Base-by-base conservation (phyloP, 1,140 invertebrate species). In the Uloborus diversus region DNA sequence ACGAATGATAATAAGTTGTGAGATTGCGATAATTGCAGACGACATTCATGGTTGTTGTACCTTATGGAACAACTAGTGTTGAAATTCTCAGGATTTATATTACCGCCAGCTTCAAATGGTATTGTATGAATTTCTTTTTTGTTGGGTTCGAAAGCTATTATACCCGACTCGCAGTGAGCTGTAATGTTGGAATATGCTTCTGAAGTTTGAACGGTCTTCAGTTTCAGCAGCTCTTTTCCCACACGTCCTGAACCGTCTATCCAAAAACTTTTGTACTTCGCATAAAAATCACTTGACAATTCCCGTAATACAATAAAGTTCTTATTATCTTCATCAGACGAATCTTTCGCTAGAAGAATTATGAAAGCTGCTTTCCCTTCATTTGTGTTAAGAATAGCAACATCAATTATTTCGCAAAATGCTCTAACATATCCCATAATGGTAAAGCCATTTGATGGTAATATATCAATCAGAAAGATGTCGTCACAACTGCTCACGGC, bases 211-310 rank as follows among this genome's bases (percentile, higher is more conserved):
- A 42, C 32, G 27, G 65, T 27, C 0, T 37, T 42, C 1, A 30
- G 11, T 17, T 42, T 23, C 0, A 78, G 23, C 28, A 4, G 3
- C 5, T 65, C 20, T 1, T 17, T 11, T 14, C 20, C 30, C 2
- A 78, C 25, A 9, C 32, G 14, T 32, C 73, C 73, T 1, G 73
- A 78, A 30, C 35, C n/a, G 11, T 78, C 73, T 35, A 35, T 33
- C 73, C 73, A 78, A 65, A 65, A 78, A 11, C 57, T 20, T n/a
- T 56, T 28, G 17, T 23, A 65, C n/a, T 37, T 27, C 5, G 13
- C 11, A 11, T 27, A 20, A 42, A 78, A 78, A 23, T 78, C 61
- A 5, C n/a, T 14, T 9, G 61, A 33, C 20, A 78, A 4, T 42
- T 78, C 47, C n/a, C 65, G n/a, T 0, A 13, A 28, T 13, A 65